Evolutionary conservation across 2,888 invertebrate species (phyloP).

Genomic region (Lasiommata megera): DNA sequence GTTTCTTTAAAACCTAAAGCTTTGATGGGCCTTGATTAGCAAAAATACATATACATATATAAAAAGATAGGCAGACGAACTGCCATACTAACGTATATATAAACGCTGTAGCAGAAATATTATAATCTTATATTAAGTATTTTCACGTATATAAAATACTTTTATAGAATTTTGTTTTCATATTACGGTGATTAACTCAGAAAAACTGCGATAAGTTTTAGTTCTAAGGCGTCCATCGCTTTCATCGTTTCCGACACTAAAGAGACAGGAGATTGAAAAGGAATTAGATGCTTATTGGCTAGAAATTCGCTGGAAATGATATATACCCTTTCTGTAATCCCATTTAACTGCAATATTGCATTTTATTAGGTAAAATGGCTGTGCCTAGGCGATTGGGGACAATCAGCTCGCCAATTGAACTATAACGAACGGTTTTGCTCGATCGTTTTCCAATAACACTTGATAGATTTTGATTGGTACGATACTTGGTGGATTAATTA

Average conservation of each 20-base stretch:
- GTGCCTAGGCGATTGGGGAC: constrained; percentile 11
- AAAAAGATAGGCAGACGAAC: no score
- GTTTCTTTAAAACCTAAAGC: no score
- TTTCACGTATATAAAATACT: no score
- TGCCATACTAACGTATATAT: no score
- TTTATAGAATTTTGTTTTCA: no score
- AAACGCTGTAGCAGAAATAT: no score
- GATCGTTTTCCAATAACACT: constrained; percentile 20
- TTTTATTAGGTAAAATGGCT: constrained; percentile 50
- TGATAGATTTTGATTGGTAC: constrained; percentile 17
- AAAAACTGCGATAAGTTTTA: neutral
- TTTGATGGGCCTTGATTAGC: no score
- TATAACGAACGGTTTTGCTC: constrained; percentile 13
- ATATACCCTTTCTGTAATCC: constrained; percentile 47
- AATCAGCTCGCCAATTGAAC: constrained; percentile 11
- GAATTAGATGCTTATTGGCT: constrained; percentile 3
- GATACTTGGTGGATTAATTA: neutral
- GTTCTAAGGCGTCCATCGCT: neutral
- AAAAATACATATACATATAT: no score
- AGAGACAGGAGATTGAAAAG: constrained; percentile 5
- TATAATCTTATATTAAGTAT: no score
- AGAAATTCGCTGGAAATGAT: constrained; percentile 43
- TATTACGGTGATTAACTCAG: neutral
- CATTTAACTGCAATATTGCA: constrained; percentile 54
- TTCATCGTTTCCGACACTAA: constrained; percentile 6